Evolutionary conservation across 30 jellyfish, hydroid and myxozoan species (phyloP), one percentile per base, ranked within the genome.

Genomic region (Thelohanellus kitauei): DNA sequence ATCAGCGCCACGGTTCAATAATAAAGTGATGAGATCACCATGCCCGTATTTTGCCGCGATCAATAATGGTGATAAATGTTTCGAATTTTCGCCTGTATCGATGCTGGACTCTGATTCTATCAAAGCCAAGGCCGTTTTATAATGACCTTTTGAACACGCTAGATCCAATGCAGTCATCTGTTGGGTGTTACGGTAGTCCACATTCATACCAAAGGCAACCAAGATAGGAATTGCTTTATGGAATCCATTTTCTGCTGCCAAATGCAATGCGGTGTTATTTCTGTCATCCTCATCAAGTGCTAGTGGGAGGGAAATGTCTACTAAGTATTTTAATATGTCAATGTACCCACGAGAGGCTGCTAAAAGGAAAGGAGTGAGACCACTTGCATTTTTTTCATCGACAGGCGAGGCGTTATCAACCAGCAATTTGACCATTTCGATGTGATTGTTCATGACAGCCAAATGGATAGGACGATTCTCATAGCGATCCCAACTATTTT

Each of bases 21-120:
- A 32, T 9, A 80, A 52, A 47, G 64, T 64, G 21, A 80, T 69
- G 85, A 80, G 40, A 21, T 64, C 97, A 10, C 47, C 85, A 25
- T 80, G 97, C 20, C 97, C 97, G 27, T 62, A 85, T 45, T 53
- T 80, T 38, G 85, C 54, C 1, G 97, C 84, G 25, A 80, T 48
- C 41, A 62, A 85, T 21, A 80, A 52, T 14, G 97, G 88, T 8
- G 97, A 62, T n/a, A n/a, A n/a, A 87, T 80, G 53, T 16, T 27
- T 6, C 6, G 6, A 5, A 27, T 12, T 6, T 5, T 27, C 35
- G 12, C 35, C 12, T 27, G 35, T 6, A 27, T 27, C 35, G 12
- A 27, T 27, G 12, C 6, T 12, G 6, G 35, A 12, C 6, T 27
- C 35, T 5, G 6, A 27, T 6, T 27, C 12, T 27, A 27, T 5